These are phyloP conservation scores for Apodemia mormo DNA, from an alignment of 2,888 invertebrate genomes.

Conservation along the genomic window DNA sequence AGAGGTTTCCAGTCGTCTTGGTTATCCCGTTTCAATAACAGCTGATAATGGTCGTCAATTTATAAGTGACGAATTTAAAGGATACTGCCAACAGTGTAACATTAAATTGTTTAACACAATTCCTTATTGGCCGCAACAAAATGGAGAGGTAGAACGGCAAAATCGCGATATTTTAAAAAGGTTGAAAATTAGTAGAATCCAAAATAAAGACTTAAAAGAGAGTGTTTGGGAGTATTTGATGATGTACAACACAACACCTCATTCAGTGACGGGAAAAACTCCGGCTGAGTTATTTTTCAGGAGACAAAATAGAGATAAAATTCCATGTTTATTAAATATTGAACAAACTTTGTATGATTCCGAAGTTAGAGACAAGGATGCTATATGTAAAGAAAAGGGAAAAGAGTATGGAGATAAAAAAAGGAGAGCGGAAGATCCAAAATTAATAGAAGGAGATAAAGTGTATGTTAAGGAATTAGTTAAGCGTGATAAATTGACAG, in stretches of 20 bases:
- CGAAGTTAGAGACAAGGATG: too few species aligned
- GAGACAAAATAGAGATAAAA: too few species aligned
- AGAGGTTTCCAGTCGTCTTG: conserved; percentile 39
- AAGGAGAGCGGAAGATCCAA: too few species aligned
- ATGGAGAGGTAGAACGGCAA: conserved; percentile 41
- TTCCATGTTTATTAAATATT: too few species aligned
- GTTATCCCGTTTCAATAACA: conserved; percentile 35
- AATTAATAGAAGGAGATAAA: too few species aligned
- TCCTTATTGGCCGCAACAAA: conserved; percentile 42
- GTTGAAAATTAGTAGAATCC: conserved; percentile 33
- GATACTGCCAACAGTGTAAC: too few species aligned
- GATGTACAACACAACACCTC: conserved; percentile 37
- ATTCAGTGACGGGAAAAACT: background rate
- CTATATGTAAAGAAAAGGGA: too few species aligned
- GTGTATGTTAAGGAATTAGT: too few species aligned
- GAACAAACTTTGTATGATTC: too few species aligned
- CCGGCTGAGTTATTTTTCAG: too few species aligned
- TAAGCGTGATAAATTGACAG: too few species aligned
- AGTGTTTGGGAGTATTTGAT: conserved; percentile 12
- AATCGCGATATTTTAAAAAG: conserved; percentile 40
- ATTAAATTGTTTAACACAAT: conserved; percentile 35
- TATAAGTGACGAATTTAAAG: conserved; percentile 32
- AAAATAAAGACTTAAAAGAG: conserved; percentile 22
- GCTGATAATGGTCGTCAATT: conserved; percentile 41
- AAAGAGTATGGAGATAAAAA: too few species aligned